These are phyloP conservation scores for Nixonia krombeini DNA, from an alignment of 1,140 invertebrate species.

Conservation along the genomic window DNA sequence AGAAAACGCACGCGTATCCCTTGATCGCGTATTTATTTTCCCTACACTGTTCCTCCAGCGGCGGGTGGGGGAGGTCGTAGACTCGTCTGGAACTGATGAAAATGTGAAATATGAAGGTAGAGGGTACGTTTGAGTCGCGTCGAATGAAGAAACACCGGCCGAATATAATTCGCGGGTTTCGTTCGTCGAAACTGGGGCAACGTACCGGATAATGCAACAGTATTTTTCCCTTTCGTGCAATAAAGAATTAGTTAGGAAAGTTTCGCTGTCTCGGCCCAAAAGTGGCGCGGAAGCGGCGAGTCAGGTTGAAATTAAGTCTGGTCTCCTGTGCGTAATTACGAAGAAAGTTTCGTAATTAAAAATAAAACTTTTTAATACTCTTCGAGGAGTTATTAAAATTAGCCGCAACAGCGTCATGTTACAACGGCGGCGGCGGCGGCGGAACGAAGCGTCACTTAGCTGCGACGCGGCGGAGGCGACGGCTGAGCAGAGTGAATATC, in stretches of 20 bases:
- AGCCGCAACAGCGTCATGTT: slow-evolving; percentile 25
- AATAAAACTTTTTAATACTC: slow-evolving; percentile 31
- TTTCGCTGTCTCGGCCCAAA: slow-evolving; percentile 3
- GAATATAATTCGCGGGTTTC: too few species aligned
- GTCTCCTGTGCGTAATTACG: slow-evolving; percentile 41
- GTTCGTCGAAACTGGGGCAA: background rate
- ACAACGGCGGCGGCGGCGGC: background rate
- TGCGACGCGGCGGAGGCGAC: slow-evolving; percentile 5
- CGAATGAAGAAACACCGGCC: too few species aligned
- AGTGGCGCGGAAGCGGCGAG: slow-evolving; percentile 7
- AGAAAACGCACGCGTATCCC: too few species aligned
- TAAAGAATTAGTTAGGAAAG: slow-evolving; percentile 44
- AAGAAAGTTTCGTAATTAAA: slow-evolving; percentile 48
- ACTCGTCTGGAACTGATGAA: too few species aligned
- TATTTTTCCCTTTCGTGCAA: slow-evolving; percentile 15
- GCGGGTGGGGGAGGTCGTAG: too few species aligned
- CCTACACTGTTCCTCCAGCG: too few species aligned
- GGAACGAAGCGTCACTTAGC: slow-evolving; percentile 18
- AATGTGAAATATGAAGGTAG: too few species aligned
- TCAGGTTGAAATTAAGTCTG: slow-evolving; percentile 29
- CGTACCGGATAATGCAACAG: too few species aligned
- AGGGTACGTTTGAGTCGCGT: too few species aligned
- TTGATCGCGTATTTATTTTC: too few species aligned
- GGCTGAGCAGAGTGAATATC: slow-evolving; percentile 12
- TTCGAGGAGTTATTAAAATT: slow-evolving; percentile 44